Percentiles rank a stretch among this genome's conserved stretches.
Evolutionary conservation across 2,797 vertebrate species (phyloP).

Genomic region (Vireo griseus): DNA sequence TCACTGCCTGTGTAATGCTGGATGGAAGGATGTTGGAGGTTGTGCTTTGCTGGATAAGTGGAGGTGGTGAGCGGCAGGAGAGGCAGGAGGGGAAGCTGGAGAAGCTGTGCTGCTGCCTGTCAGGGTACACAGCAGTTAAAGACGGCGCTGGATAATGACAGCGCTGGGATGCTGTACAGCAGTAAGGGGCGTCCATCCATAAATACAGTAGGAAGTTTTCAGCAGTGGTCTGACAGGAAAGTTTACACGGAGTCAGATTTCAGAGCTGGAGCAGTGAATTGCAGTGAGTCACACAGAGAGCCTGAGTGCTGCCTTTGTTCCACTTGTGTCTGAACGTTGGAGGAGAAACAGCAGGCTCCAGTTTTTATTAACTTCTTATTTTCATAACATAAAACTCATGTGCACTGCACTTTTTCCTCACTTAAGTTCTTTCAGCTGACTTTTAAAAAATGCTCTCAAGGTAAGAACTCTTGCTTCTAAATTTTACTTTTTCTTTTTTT

Average conservation of each 20-base stretch:
- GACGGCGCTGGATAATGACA: not conserved
- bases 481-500: not conserved
- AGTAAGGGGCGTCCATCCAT: not conserved
- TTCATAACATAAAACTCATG: conserved; percentile 9
- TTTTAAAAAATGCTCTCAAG: conserved; percentile 57
- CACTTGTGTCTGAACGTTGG: conserved; percentile 70
- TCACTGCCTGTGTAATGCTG: not conserved
- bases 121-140: not conserved
- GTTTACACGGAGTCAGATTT: conserved; percentile 81
- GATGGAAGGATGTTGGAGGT: not conserved
- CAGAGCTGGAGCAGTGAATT: conserved; percentile 76
- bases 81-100: not conserved
- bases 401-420: not conserved
- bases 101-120: not conserved
- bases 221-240: conserved; percentile 71
- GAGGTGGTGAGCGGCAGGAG: not conserved
- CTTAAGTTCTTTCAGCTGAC: conserved; percentile 2
- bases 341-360: conserved; percentile 58
- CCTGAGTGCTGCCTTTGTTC: conserved; percentile 89
- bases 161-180: not conserved
- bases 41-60: not conserved
- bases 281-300: conserved; percentile 73
- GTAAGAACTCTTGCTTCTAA: conserved; percentile 43
- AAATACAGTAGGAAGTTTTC: conserved; percentile 60
- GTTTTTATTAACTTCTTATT: conserved; percentile 22